These are phyloP conservation scores for Champsocephalus gunnari DNA, from an alignment of 2,797 vertebrate genomes.

Conservation along the genomic window DNA sequence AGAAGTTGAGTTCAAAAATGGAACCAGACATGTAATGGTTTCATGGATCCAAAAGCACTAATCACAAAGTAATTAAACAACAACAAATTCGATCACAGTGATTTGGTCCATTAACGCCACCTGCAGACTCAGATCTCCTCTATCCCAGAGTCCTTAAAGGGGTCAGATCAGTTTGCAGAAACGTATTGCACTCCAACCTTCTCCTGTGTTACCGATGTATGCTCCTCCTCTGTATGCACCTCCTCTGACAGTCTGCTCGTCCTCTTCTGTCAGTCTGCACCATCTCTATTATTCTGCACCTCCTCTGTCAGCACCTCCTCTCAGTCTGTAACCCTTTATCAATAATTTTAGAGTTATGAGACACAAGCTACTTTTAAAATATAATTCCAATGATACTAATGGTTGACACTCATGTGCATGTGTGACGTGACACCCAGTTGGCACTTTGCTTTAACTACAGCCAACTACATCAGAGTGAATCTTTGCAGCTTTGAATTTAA, in stretches of 20 bases:
- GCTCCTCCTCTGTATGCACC: too few species aligned
- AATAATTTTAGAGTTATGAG: too few species aligned
- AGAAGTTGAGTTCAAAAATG: background rate
- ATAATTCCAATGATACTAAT: too few species aligned
- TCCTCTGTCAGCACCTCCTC: too few species aligned
- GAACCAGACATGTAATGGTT: background rate
- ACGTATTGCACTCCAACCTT: slow-evolving; percentile 48
- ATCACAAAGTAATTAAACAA: background rate
- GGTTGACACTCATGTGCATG: too few species aligned
- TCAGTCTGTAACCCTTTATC: too few species aligned
- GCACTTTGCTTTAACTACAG: background rate
- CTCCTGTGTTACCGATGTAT: slow-evolving; percentile 1
- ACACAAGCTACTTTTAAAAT: too few species aligned
- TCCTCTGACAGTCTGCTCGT: too few species aligned
- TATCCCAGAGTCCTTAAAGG: background rate
- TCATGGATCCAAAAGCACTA: slow-evolving; percentile 1
- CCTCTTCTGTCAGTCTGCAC: too few species aligned
- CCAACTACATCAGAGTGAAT: background rate
- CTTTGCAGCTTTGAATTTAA: background rate
- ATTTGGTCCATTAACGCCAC: background rate
- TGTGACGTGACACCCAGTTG: too few species aligned
- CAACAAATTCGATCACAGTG: background rate
- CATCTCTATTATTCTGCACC: too few species aligned
- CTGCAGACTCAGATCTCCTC: background rate
- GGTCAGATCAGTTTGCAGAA: slow-evolving; percentile 6